Conservation (phyloP, 2,113 vertebrate species). For the Lasiurus cinereus region DNA sequence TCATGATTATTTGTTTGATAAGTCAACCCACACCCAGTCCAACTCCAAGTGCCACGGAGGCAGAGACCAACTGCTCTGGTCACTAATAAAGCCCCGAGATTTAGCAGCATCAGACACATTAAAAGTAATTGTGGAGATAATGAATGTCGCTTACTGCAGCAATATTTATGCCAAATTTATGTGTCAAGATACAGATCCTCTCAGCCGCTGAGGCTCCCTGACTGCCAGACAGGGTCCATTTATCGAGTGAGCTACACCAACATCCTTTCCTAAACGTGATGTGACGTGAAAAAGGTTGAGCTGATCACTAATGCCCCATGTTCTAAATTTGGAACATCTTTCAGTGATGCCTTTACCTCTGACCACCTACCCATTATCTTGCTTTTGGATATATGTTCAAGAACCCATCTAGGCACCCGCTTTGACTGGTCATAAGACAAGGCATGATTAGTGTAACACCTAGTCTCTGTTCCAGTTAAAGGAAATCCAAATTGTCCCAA, state of each 20-base stretch:
- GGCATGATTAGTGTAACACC: conserved; percentile 90
- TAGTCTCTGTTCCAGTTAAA: conserved; percentile 87
- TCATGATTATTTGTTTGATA: background rate
- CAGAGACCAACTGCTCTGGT: background rate
- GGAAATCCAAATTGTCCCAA: conserved; percentile 91
- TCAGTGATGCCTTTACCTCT: background rate
- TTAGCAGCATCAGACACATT: background rate
- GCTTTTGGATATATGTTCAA: conserved; percentile 90
- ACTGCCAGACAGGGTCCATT: background rate
- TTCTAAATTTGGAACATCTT: background rate
- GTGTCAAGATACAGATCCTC: background rate
- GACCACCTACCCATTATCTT: conserved; percentile 89
- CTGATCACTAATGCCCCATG: background rate
- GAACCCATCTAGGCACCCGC: conserved; percentile 91
- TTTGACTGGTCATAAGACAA: conserved; percentile 92
- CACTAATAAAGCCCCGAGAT: background rate
- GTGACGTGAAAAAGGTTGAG: background rate
- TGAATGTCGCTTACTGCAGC: background rate
- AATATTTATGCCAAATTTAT: background rate
- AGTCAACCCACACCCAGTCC: background rate
- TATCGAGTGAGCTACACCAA: background rate
- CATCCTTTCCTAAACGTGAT: background rate
- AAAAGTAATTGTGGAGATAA: background rate
- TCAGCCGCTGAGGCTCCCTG: background rate
- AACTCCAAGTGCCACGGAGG: background rate